Percentiles rank a stretch among this genome's conserved stretches.
Evolutionary conservation across 2,797 vertebrate species (phyloP).

Genomic region (Myotis planiceps): DNA sequence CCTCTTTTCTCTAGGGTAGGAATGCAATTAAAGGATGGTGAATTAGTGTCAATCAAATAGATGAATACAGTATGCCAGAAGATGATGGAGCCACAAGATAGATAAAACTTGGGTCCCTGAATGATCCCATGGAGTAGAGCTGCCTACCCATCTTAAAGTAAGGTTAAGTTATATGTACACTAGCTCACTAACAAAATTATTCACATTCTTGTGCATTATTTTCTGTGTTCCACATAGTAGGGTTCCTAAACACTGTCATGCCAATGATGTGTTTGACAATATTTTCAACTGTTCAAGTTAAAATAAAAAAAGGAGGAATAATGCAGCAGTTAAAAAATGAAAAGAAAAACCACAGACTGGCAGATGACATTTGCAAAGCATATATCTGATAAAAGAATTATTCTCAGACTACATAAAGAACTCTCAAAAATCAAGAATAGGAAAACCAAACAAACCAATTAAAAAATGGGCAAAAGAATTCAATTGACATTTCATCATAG

Average conservation of each 20-base stretch:
- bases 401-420: not conserved
- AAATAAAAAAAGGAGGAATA: constrained; percentile 31
- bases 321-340: not conserved
- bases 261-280: not conserved
- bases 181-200: not conserved
- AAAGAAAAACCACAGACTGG: not conserved
- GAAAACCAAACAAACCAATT: not conserved
- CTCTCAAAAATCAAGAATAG: not conserved
- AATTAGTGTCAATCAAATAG: not conserved
- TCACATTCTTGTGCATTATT: not conserved
- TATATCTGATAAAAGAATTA: not conserved
- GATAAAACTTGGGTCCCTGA: not conserved
- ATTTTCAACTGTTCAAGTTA: not conserved
- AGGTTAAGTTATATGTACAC: not conserved
- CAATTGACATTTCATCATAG: constrained; percentile 6
- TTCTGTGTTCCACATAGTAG: not conserved
- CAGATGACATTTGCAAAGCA: constrained; percentile 32
- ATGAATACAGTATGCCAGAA: not conserved
- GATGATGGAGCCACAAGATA: not conserved
- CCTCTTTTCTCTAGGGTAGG: not conserved
- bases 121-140: not conserved
- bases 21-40: constrained; percentile 22
- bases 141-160: not conserved
- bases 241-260: not conserved
- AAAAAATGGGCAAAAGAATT: not conserved